These are phyloP conservation scores for Protobothrops mucrosquamatus DNA, from an alignment of 2,113 vertebrate genomes.

Conservation along the genomic window DNA sequence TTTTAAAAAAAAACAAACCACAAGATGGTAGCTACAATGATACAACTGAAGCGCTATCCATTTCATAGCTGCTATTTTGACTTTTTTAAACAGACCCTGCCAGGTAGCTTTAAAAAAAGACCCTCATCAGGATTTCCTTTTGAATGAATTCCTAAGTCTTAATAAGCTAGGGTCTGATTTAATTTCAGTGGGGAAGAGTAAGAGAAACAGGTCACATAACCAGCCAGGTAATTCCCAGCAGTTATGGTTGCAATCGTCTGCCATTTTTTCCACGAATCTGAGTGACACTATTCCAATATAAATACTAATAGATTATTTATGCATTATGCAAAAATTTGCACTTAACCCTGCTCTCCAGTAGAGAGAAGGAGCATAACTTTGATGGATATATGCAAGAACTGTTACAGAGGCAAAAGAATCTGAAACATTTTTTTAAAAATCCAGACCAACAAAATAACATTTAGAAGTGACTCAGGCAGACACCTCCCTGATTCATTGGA, in stretches of 20 bases:
- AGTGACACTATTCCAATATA: not conserved
- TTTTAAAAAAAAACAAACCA: not conserved
- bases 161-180: not conserved
- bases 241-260: not conserved
- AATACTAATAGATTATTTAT: not conserved
- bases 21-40: not conserved
- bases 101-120: not conserved
- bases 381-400: not conserved
- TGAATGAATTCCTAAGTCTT: not conserved
- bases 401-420: not conserved
- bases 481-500: not conserved
- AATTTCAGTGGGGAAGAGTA: not conserved
- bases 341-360: not conserved
- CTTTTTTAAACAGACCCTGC: not conserved
- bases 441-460: not conserved
- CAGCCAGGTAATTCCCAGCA: not conserved
- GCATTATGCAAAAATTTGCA: not conserved
- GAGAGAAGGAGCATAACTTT: not conserved
- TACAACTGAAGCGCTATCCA: not conserved
- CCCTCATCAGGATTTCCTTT: not conserved
- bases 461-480: not conserved
- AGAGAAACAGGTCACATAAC: not conserved
- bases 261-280: not conserved
- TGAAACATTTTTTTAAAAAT: not conserved
- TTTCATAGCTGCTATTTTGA: not conserved